Evolutionary conservation across 37 sponge, comb jelly and placozoan genomes (phyloP).

Genomic region (Beroe forskalii): DNA sequence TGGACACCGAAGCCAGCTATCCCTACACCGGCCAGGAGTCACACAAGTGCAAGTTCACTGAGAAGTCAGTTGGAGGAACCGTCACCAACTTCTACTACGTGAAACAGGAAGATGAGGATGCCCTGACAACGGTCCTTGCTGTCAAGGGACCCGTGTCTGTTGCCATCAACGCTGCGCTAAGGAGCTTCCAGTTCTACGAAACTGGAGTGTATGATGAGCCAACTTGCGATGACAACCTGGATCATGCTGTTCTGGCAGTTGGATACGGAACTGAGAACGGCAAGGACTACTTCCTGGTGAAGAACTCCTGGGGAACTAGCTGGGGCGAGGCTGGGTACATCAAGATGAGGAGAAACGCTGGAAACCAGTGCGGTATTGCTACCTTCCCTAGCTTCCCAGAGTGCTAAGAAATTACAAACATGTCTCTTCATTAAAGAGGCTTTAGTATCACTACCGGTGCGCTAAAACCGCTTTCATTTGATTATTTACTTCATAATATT

Average conservation of each 20-base stretch:
- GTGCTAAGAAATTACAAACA: no score
- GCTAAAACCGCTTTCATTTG: no score
- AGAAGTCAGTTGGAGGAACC: not conserved
- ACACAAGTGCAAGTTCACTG: constrained; percentile 63
- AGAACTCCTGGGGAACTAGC: constrained; percentile 79
- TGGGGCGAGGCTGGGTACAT: constrained; percentile 73
- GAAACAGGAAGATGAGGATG: constrained; percentile 40
- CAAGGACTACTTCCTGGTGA: constrained; percentile 81
- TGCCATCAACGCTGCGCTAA: constrained; percentile 40
- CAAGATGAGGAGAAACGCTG: constrained; percentile 70
- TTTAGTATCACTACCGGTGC: no score
- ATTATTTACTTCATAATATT: no score
- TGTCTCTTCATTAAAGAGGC: no score
- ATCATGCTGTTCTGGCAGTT: constrained; percentile 88
- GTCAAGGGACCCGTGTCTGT: constrained; percentile 53
- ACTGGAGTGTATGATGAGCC: constrained; percentile 84
- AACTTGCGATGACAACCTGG: constrained; percentile 76
- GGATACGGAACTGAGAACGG: constrained; percentile 81
- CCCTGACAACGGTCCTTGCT: not conserved
- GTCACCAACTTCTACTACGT: constrained; percentile 55
- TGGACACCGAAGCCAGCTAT: constrained; percentile 72
- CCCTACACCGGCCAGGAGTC: constrained; percentile 70
- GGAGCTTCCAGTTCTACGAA: constrained; percentile 51
- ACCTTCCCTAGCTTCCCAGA: constrained; percentile 65
- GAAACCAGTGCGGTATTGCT: constrained; percentile 74